Evolutionary conservation across 2,888 invertebrate species (phyloP), one percentile per base, ranked within the genome.

Genomic region (Xestia sexstrigata): DNA sequence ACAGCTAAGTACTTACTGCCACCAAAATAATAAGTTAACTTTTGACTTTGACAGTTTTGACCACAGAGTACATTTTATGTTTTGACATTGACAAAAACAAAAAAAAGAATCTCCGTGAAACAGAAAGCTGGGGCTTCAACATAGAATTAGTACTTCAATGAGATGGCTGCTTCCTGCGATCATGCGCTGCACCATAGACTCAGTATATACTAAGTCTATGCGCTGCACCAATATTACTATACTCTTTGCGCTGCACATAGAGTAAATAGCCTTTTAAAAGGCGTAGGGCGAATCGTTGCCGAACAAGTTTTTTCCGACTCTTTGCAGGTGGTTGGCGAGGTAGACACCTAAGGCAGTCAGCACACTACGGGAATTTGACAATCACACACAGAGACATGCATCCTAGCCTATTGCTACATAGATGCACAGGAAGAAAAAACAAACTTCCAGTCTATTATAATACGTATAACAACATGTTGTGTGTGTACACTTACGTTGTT

Each of bases 21-120:
- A 52, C 15, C 30, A 39, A 47, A 42, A 35, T 2, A 49, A 30
- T 17, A 52, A 76, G 8, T 1, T 1, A 17, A 4, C 35, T 26
- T 52, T 13, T 58, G 35, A 49, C 39, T 30, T 67, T 67, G 70
- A 55, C 79, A 69, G 30, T 49, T 58, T 49, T 66, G 58, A 70
- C 78, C n/a, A n/a, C n/a, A n/a, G n/a, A n/a, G n/a, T n/a, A n/a
- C n/a, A n/a, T n/a, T n/a, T n/a, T n/a, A n/a, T n/a, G n/a, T n/a
- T n/a, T n/a, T 66, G 58, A 70, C 78, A 79, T 66, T 78, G 79
- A 45, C 78, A 65, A 74, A 26, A 35, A 62, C 26, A 70, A 42
- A 55, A n/a, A 26, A 15, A 58, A n/a, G 3, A 52, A 9, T 7
- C 49, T 23, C 23, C 7, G 49, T 49, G 17, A 52, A 49, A 8